phyloP scores from a whole-genome alignment of 1,140 invertebrate species.

The Solen grandis region DNA sequence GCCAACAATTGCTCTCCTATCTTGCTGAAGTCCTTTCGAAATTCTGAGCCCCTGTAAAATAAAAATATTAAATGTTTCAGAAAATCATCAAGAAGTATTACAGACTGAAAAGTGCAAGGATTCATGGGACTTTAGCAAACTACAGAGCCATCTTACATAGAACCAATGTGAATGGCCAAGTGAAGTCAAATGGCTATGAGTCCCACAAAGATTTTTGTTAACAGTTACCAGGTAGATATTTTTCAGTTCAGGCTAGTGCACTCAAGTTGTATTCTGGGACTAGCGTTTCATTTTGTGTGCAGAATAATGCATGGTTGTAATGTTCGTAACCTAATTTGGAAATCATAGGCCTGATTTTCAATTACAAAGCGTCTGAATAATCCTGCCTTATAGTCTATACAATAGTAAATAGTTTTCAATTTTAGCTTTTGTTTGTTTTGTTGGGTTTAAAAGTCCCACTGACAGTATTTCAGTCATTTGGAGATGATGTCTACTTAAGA shows the following conservation, averaged over 20 bases:
- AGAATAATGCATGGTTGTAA: neutral
- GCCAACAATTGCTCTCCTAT: conserved; percentile 14
- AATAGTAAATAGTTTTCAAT: too few species aligned
- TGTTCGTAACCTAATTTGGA: too few species aligned
- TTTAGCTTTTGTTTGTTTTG: too few species aligned
- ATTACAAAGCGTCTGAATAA: too few species aligned
- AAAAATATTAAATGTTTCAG: neutral
- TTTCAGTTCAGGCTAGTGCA: too few species aligned
- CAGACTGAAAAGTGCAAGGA: neutral
- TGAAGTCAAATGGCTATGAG: conserved; percentile 26
- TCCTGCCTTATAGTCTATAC: too few species aligned
- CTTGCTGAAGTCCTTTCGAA: conserved; percentile 31
- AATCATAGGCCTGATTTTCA: too few species aligned
- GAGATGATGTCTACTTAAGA: too few species aligned
- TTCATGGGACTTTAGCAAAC: neutral
- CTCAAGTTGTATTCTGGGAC: too few species aligned
- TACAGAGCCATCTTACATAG: conserved; percentile 12
- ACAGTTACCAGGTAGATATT: conserved; percentile 17
- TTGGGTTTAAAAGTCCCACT: too few species aligned
- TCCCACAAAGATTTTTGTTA: conserved; percentile 26
- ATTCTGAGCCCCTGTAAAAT: conserved; percentile 51
- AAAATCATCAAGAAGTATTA: neutral
- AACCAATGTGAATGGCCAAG: conserved; percentile 31
- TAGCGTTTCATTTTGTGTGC: neutral
- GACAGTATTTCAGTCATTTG: too few species aligned